Percentiles rank a stretch among this genome's conserved stretches.
Conservation (phyloP, 2,797 vertebrate genomes). For the Forpus xanthops region DNA sequence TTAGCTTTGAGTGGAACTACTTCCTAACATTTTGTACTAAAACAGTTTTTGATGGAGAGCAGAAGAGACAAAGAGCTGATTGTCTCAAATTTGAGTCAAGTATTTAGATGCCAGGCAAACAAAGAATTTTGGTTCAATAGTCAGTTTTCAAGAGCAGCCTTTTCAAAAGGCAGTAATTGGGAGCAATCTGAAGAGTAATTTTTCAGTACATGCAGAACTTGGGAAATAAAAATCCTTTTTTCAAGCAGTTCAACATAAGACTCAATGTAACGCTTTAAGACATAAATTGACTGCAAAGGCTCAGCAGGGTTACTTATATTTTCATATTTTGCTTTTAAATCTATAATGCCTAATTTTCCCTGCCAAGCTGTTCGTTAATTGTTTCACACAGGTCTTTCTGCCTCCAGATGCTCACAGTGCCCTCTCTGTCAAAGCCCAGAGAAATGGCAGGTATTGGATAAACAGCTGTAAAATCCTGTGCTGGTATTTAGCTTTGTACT, state of each 20-base stretch:
- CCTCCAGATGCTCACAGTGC: background rate
- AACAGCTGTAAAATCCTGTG: background rate
- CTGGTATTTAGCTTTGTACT: background rate
- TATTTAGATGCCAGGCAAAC: slow-evolving; percentile 39
- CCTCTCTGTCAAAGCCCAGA: background rate
- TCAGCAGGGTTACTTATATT: slow-evolving; percentile 18
- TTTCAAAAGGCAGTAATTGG: slow-evolving; percentile 56
- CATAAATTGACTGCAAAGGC: background rate
- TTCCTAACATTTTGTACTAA: background rate
- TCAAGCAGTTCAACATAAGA: background rate
- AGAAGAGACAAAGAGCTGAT: slow-evolving; percentile 28
- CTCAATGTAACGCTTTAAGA: background rate
- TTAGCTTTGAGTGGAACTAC: background rate
- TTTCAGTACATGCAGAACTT: slow-evolving; percentile 20
- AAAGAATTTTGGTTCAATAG: slow-evolving; percentile 38
- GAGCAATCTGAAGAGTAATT: slow-evolving; percentile 55
- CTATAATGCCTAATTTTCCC: background rate
- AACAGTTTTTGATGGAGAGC: background rate
- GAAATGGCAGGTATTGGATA: background rate
- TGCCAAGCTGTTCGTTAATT: background rate
- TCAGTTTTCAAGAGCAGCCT: slow-evolving; percentile 31
- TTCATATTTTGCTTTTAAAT: slow-evolving; percentile 39
- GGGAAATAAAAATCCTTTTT: slow-evolving; percentile 15
- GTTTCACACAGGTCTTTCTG: background rate
- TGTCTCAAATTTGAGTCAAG: slow-evolving; percentile 29